Conservation (phyloP, 1,140 invertebrate genomes). For the Bombus pascuorum region DNA sequence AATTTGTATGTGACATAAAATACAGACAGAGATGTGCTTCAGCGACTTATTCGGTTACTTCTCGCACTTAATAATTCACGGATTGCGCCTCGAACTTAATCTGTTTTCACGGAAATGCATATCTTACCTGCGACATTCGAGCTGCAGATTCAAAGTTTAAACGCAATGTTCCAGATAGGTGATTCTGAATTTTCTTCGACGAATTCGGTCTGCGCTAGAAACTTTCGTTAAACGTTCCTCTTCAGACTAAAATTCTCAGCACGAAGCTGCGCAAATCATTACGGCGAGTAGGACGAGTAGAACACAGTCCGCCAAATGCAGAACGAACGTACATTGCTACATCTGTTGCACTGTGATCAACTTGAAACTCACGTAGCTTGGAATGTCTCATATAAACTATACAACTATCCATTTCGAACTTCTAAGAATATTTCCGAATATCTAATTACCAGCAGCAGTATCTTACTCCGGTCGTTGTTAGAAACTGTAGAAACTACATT, state of each 20-base stretch:
- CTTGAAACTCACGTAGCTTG: no score
- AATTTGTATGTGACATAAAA: not conserved
- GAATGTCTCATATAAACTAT: no score
- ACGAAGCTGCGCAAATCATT: not conserved
- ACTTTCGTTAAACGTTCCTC: not conserved
- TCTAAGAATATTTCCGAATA: no score
- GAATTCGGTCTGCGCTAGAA: not conserved
- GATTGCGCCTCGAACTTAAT: not conserved
- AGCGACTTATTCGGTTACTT: not conserved
- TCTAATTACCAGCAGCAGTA: no score
- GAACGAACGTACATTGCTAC: not conserved
- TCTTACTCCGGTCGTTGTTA: no score
- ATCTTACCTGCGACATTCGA: not conserved
- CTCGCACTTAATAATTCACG: not conserved
- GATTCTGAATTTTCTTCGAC: not conserved
- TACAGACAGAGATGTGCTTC: not conserved
- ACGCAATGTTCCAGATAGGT: not conserved
- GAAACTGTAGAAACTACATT: no score
- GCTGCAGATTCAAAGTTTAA: not conserved
- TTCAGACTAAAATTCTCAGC: not conserved
- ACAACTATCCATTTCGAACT: no score
- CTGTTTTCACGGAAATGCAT: not conserved
- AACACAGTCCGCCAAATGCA: not conserved
- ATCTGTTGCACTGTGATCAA: not conserved
- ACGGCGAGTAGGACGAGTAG: not conserved